Evolutionary conservation across 2,113 vertebrate genomes (phyloP).

Genomic region (Mesitornis unicolor): DNA sequence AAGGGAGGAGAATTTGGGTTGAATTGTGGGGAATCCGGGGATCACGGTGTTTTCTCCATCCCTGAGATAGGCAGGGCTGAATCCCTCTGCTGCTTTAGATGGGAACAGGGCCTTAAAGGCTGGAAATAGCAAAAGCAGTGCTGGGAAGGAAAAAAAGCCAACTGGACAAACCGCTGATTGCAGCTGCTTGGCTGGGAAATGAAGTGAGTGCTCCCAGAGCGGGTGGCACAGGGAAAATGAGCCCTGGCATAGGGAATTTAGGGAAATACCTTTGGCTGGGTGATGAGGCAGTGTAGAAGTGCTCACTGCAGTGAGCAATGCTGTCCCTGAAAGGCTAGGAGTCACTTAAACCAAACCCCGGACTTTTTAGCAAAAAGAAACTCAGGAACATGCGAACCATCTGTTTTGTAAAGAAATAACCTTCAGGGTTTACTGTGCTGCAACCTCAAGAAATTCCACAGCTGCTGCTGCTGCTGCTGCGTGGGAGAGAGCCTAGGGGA

Average conservation of each 20-base stretch:
- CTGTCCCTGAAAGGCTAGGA: accelerated
- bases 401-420: background rate
- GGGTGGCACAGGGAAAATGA: background rate
- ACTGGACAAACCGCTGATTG: background rate
- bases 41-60: background rate
- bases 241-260: no score
- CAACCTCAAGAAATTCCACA: slow-evolving; percentile 47
- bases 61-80: background rate
- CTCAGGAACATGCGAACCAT: background rate
- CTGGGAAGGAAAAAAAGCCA: background rate
- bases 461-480: slow-evolving; percentile 20
- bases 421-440: slow-evolving; percentile 34
- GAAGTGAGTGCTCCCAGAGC: background rate
- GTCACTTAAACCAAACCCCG: background rate
- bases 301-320: background rate
- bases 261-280: background rate
- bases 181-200: background rate
- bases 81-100: background rate
- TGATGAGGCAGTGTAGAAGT: accelerated
- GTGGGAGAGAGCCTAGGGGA: background rate
- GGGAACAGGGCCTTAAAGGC: background rate
- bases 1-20: background rate
- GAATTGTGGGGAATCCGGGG: background rate
- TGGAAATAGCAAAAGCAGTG: background rate
- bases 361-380: background rate